These are phyloP conservation scores for Pristionchus arcanus DNA, from an alignment of 2,888 invertebrate genomes.

Conservation along the genomic window DNA sequence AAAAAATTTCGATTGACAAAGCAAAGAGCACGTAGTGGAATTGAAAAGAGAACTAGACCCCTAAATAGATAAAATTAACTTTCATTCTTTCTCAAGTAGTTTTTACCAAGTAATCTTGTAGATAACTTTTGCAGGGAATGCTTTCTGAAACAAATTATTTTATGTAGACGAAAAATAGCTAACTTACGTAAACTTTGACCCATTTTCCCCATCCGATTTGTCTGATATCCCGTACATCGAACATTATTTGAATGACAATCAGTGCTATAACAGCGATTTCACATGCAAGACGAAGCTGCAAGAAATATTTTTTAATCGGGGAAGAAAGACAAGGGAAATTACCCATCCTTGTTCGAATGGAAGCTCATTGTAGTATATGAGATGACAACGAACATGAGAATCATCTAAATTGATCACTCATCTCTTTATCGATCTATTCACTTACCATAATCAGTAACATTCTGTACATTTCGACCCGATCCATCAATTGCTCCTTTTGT, in stretches of 20 bases:
- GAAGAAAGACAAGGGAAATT: background rate
- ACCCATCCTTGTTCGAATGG: conserved; percentile 44
- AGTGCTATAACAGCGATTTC: conserved; percentile 68
- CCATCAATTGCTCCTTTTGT: conserved; percentile 10
- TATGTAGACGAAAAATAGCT: background rate
- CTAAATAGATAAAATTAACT: background rate
- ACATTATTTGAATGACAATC: conserved; percentile 67
- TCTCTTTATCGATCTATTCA: background rate
- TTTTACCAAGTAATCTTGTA: conserved; percentile 93
- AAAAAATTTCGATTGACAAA: conserved; percentile 86
- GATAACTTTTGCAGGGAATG: conserved; percentile 92
- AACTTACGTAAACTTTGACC: conserved; percentile 86
- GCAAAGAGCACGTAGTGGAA: conserved; percentile 66
- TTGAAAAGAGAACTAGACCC: conserved; percentile 50
- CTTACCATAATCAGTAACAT: conserved; percentile 25
- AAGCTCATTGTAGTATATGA: conserved; percentile 55
- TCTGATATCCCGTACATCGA: conserved; percentile 71
- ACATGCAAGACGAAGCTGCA: conserved; percentile 67
- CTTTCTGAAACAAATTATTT: conserved; percentile 85
- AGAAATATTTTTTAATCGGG: background rate
- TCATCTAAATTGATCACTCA: conserved; percentile 41
- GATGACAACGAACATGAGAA: conserved; percentile 59
- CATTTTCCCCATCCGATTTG: conserved; percentile 73
- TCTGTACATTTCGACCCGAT: background rate
- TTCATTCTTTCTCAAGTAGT: background rate